Evolutionary conservation across 2,113 vertebrate species (phyloP), one percentile per base, ranked within the genome.

Genomic region (Felis chaus): DNA sequence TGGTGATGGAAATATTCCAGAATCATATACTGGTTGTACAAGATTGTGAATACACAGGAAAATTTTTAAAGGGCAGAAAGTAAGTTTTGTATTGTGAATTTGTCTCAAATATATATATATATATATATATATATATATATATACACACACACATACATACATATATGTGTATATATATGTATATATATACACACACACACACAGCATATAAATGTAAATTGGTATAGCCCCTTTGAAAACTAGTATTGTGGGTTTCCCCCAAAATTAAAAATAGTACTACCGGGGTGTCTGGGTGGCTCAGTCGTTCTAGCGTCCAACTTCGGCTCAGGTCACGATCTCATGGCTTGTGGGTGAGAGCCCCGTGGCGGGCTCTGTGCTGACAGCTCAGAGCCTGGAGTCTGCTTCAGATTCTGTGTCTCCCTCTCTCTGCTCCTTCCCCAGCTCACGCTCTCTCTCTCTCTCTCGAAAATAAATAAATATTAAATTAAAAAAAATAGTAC

Each of bases 101-200:
- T 45, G n/a, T 61, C 12, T 82, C 53, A n/a, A 23, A 16, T 82
- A 27, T 15, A 82, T 12, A 33, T 55, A 82, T 12, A 33, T 55
- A 53, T 7, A 80, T 6, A 31, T 50, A 33, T 61, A 29, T 23
- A 85, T 8, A 50, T 48, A 45, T 2, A 50, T 50, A 50, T 50
- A 14, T 50, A 50, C 12, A 50, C 13, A 50, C 50, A 33, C 36
- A 36, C 31, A 31, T 11, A 53, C 6, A 53, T 84, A 45, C 41
- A 7, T 7, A 0, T 41, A 7, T 1, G 2, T 19, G 5, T 57
- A 57, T 3, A 21, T 21, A 16, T 55, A 18, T 18, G 15, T 53
- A 13, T 81, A 36, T 8, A 81, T 7, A 33, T 53, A n/a, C 19
- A 33, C 27, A 71, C 11, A 36, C 36, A 50, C 21, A 61, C 8